Conservation (phyloP, 35 echinoderm and acorn worm species). For the Ptychodera flava region DNA sequence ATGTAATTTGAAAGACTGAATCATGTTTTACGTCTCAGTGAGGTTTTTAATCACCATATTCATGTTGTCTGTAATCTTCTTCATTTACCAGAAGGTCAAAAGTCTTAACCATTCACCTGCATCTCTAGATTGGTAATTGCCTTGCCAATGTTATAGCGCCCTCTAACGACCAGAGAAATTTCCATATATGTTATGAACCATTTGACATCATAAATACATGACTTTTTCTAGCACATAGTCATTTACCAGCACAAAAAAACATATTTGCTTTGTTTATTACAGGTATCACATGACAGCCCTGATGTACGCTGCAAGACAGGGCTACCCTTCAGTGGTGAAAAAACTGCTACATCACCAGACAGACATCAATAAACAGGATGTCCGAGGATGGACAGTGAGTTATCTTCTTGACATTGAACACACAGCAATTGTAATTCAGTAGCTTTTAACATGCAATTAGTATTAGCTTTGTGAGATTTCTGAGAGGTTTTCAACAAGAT, state of each 20-base stretch:
- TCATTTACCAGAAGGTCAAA: too few species aligned
- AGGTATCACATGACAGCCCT: constrained; percentile 89
- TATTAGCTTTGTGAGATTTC: background rate
- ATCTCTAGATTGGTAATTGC: too few species aligned
- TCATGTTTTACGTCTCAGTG: too few species aligned
- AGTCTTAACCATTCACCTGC: too few species aligned
- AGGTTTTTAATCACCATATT: too few species aligned
- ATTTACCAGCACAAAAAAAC: background rate
- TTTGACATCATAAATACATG: background rate
- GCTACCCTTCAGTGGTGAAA: constrained; percentile 33
- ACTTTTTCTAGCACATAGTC: background rate
- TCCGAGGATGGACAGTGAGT: constrained; percentile 78
- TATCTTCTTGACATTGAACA: background rate
- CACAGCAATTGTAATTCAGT: background rate
- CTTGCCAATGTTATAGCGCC: too few species aligned
- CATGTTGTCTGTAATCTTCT: too few species aligned
- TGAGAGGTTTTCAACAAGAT: background rate
- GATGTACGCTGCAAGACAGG: constrained; percentile 61
- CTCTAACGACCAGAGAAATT: too few species aligned
- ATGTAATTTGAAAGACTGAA: too few species aligned
- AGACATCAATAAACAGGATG: constrained; percentile 48
- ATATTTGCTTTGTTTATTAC: background rate
- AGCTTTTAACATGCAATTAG: background rate
- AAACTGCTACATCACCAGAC: constrained; percentile 45
- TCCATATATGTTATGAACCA: background rate